Evolutionary conservation across 2,113 vertebrate species (phyloP).

Genomic region (Oostethus manadensis): DNA sequence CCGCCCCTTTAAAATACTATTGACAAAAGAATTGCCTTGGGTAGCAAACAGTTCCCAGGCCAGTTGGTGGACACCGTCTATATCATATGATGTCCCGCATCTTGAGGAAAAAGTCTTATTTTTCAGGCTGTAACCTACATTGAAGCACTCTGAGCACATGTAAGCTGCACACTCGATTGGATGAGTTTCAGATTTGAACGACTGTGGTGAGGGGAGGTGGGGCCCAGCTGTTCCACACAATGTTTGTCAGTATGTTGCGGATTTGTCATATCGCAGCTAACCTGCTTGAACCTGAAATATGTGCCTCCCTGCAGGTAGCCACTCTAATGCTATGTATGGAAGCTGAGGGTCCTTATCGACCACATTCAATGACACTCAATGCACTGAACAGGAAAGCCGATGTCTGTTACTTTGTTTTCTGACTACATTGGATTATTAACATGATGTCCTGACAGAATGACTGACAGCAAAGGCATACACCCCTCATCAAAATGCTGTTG

Average conservation of each 20-base stretch:
- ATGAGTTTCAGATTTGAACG: neutral
- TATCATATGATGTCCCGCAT: neutral
- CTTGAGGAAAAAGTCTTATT: neutral
- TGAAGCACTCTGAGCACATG: neutral
- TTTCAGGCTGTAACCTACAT: neutral
- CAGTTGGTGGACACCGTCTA: no score
- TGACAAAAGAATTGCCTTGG: no score
- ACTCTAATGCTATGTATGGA: neutral
- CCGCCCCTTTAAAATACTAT: no score
- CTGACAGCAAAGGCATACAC: no score
- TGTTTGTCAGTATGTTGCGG: neutral
- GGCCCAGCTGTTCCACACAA: neutral
- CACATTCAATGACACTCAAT: neutral
- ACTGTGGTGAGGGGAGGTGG: neutral
- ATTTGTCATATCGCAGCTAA: neutral
- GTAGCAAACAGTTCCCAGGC: no score
- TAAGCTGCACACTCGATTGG: neutral
- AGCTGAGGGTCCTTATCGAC: neutral
- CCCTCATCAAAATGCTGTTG: no score
- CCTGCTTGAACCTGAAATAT: neutral
- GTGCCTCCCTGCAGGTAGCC: neutral
- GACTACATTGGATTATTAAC: no score
- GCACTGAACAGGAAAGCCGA: no score
- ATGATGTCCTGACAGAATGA: no score
- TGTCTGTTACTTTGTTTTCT: no score